Percentiles rank a stretch among this genome's conserved stretches.
phyloP scores from a whole-genome alignment of 2,797 vertebrate species.

The Myripristis jacobus region DNA sequence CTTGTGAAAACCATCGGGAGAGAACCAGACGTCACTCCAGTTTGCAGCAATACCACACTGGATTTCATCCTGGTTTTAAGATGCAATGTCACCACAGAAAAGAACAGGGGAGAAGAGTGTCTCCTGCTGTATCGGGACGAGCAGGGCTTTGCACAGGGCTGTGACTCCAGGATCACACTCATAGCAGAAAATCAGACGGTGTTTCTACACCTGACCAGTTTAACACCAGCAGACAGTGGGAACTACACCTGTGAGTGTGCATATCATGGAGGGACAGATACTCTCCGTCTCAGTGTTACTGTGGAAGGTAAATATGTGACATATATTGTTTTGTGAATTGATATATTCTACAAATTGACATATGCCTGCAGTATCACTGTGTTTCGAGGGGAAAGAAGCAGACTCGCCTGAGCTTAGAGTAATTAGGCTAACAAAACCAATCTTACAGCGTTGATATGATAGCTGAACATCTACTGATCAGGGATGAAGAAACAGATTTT shows the following conservation, averaged over 20 bases:
- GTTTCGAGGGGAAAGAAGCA: background rate
- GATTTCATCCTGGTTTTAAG: background rate
- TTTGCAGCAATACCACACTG: background rate
- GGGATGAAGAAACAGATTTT: too few species aligned
- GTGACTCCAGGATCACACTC: conserved; percentile 17
- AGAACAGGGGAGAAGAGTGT: background rate
- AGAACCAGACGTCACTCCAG: background rate
- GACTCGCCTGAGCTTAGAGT: background rate
- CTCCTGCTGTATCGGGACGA: background rate
- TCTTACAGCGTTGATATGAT: too few species aligned
- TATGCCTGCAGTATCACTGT: too few species aligned
- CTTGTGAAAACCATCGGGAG: background rate
- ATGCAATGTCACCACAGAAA: conserved; percentile 1
- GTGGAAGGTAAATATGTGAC: conserved; percentile 9
- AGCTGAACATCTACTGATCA: background rate
- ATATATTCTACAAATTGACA: too few species aligned
- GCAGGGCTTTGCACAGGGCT: background rate
- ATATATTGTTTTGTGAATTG: background rate
- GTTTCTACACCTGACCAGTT: conserved; percentile 13
- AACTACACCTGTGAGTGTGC: conserved; percentile 12
- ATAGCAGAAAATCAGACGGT: background rate
- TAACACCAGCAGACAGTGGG: conserved; percentile 26
- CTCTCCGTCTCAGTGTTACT: background rate
- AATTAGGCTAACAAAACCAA: too few species aligned
- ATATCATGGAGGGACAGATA: fast-evolving